These are phyloP conservation scores for Noctua janthina DNA, from an alignment of 2,888 invertebrate genomes.

Conservation along the genomic window DNA sequence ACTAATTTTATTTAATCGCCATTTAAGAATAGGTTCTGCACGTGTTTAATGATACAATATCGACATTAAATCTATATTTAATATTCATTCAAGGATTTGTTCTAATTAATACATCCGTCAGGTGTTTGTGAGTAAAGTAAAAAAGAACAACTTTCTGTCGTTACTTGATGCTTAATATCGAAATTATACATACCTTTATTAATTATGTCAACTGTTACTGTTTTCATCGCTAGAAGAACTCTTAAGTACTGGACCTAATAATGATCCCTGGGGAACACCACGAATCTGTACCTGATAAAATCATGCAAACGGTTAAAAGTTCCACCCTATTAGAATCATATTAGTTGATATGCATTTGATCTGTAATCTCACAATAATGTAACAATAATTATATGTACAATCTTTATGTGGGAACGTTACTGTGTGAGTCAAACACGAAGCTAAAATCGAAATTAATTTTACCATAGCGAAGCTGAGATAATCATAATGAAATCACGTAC, in stretches of 20 bases:
- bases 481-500: conserved; percentile 46
- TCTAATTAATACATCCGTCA: conserved; percentile 37
- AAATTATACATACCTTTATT: background rate
- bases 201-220: background rate
- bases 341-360: background rate
- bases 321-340: fast-evolving
- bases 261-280: conserved; percentile 10
- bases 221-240: background rate
- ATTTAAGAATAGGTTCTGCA: conserved; percentile 33
- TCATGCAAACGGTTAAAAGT: fast-evolving
- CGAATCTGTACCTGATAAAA: fast-evolving
- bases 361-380: background rate
- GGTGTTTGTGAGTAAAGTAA: conserved; percentile 14
- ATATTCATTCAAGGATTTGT: conserved; percentile 45
- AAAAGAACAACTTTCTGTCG: background rate
- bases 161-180: background rate
- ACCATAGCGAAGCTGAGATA: background rate
- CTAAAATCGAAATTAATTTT: conserved; percentile 31
- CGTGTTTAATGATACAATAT: conserved; percentile 46
- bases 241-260: background rate
- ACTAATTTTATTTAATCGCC: conserved; percentile 33
- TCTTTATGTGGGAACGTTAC: background rate
- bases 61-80: background rate
- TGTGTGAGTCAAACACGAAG: conserved; percentile 15
- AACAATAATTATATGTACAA: background rate